These are phyloP conservation scores for Lophius americanus DNA, from an alignment of 2,797 vertebrate genomes.

Conservation along the genomic window DNA sequence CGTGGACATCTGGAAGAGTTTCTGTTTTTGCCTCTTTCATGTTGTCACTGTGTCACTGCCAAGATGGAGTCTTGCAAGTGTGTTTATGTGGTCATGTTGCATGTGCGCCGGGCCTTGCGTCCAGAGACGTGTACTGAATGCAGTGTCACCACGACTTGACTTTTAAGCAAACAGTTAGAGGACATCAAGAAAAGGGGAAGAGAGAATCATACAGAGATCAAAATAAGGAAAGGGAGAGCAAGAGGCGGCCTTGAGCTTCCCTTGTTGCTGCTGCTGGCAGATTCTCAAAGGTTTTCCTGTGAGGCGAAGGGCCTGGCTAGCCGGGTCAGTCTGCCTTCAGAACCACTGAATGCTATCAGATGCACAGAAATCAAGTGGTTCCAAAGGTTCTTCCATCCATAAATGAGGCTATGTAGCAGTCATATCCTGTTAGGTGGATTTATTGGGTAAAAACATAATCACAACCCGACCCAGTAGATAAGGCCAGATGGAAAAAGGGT, in stretches of 20 bases:
- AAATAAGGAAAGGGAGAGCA: conserved; percentile 35
- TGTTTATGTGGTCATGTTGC: conserved; percentile 19
- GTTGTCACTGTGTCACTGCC: conserved; percentile 45
- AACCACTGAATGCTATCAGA: conserved; percentile 41
- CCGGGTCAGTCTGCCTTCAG: conserved; percentile 52
- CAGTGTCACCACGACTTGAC: conserved; percentile 66
- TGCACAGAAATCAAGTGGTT: conserved; percentile 25
- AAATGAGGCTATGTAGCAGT: conserved; percentile 24
- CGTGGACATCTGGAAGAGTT: conserved; percentile 73
- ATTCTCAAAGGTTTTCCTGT: conserved; percentile 80
- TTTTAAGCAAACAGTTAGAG: conserved; percentile 78
- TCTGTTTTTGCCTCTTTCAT: conserved; percentile 67
- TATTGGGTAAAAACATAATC: conserved; percentile 40
- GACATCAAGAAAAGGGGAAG: conserved; percentile 67
- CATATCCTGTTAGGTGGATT: conserved; percentile 45
- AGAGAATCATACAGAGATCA: conserved; percentile 42
- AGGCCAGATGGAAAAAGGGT: background rate
- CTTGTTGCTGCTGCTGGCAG: conserved; percentile 76
- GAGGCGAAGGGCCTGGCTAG: conserved; percentile 62
- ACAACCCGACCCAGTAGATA: conserved; percentile 24
- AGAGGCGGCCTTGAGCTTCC: conserved; percentile 63
- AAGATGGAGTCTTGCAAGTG: conserved; percentile 27
- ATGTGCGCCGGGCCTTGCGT: conserved; percentile 15
- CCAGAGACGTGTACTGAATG: background rate
- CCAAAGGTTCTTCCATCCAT: conserved; percentile 50